phyloP scores from a whole-genome alignment of 2,888 invertebrate species.

The Hypena proboscidalis region DNA sequence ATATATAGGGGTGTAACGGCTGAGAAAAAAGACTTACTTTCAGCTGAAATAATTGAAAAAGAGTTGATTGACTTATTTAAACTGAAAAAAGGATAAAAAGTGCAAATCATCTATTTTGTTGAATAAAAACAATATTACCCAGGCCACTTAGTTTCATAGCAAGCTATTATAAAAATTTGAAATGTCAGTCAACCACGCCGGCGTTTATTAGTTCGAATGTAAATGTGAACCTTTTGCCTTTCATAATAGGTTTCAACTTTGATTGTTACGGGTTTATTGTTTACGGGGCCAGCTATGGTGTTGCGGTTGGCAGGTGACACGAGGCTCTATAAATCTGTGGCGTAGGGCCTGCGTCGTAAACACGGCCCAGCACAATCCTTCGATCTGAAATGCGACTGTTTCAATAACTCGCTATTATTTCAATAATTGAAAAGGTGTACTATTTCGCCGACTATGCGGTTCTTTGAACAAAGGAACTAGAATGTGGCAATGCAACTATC shows the following conservation, averaged over 20 bases:
- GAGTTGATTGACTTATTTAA: no score
- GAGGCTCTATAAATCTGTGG: conserved; percentile 72
- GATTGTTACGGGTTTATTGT: conserved; percentile 41
- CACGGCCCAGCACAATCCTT: conserved; percentile 63
- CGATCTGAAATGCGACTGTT: conserved; percentile 63
- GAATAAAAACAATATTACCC: no score
- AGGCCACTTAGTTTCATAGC: no score
- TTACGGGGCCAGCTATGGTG: conserved; percentile 63
- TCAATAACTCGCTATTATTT: conserved; percentile 64
- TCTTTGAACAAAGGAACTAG: conserved; percentile 30
- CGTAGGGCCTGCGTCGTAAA: conserved; percentile 61
- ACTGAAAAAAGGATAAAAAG: no score
- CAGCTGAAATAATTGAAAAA: no score
- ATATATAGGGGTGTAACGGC: no score
- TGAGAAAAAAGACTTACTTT: no score
- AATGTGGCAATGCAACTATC: conserved; percentile 33
- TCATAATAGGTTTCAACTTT: conserved; percentile 46
- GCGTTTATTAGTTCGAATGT: conserved; percentile 1
- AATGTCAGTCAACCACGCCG: neutral
- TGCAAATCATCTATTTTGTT: no score
- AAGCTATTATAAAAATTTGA: no score
- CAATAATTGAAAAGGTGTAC: conserved; percentile 49
- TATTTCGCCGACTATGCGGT: conserved; percentile 30
- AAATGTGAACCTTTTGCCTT: conserved; percentile 44
- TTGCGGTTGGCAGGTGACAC: conserved; percentile 78